These are phyloP conservation scores for Dendrophyllia cribrosa DNA, from an alignment of 64 coral and sea anemone genomes.

Conservation along the genomic window DNA sequence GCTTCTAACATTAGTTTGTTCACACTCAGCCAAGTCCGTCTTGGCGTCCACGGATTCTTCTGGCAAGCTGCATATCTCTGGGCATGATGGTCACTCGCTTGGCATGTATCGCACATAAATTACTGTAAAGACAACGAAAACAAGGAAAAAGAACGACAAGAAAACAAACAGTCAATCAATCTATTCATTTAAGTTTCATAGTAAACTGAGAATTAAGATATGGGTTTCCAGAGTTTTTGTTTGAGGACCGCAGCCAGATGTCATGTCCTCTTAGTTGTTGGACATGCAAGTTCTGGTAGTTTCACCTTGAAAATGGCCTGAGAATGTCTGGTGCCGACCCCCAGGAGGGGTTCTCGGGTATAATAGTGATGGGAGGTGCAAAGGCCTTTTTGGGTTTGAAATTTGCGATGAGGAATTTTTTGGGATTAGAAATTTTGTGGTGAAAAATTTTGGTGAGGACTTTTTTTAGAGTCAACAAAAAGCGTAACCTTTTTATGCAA, in stretches of 20 bases:
- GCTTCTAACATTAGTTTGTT: not conserved
- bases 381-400: too few relatives aligned
- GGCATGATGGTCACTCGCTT: slow-evolving; percentile 90
- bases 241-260: not conserved
- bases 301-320: too few relatives aligned
- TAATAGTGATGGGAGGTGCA: too few relatives aligned
- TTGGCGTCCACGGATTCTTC: slow-evolving; percentile 78
- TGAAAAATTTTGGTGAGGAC: too few relatives aligned
- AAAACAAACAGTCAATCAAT: slow-evolving; percentile 29
- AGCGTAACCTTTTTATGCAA: too few relatives aligned
- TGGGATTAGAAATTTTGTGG: too few relatives aligned
- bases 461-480: too few relatives aligned
- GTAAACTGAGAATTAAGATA: too few relatives aligned
- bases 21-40: slow-evolving; percentile 72
- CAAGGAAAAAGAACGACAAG: not conserved
- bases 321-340: too few relatives aligned
- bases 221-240: not conserved
- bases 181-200: not conserved
- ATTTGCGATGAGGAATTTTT: too few relatives aligned
- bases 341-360: too few relatives aligned
- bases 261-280: not conserved
- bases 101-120: slow-evolving; percentile 87
- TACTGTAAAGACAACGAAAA: slow-evolving; percentile 46
- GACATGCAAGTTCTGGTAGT: too few relatives aligned
- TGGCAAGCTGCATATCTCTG: slow-evolving; percentile 88